Evolutionary conservation across 1,140 invertebrate species (phyloP).

Genomic region (Scylla paramamosain): DNA sequence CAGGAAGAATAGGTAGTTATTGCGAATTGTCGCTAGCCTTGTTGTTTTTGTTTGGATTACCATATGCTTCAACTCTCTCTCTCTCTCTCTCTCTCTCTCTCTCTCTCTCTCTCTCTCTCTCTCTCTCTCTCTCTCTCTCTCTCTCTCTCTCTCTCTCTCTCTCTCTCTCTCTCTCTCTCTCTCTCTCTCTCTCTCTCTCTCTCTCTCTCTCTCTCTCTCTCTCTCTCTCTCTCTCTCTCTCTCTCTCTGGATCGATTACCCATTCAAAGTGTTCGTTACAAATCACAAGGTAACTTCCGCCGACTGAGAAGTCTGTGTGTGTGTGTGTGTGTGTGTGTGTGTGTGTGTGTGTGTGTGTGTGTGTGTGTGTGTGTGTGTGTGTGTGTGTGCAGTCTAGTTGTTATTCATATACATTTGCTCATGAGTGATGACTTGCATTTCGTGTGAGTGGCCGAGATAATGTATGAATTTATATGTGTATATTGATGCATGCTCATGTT

Average conservation of each 20-base stretch:
- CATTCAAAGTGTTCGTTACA: constrained; percentile 1
- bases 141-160: not conserved
- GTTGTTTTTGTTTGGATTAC: not conserved
- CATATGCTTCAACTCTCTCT: not conserved
- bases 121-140: not conserved
- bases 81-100: not conserved
- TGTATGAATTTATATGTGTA: too few relatives aligned
- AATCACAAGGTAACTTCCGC: not conserved
- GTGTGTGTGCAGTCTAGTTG: too few relatives aligned
- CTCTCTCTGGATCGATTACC: not conserved
- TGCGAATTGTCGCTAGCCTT: not conserved
- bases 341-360: too few relatives aligned
- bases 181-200: not conserved
- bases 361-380: too few relatives aligned
- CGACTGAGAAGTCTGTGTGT: not conserved
- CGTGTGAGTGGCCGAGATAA: too few relatives aligned
- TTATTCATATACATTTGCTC: too few relatives aligned
- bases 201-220: not conserved
- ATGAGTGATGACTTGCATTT: not conserved
- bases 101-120: not conserved
- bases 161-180: not conserved
- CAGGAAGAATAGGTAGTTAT: not conserved
- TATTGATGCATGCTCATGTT: too few relatives aligned
- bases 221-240: not conserved
- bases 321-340: too few relatives aligned